Conservation (phyloP, 2,797 vertebrate species). For the Rhinogobio ventralis region DNA sequence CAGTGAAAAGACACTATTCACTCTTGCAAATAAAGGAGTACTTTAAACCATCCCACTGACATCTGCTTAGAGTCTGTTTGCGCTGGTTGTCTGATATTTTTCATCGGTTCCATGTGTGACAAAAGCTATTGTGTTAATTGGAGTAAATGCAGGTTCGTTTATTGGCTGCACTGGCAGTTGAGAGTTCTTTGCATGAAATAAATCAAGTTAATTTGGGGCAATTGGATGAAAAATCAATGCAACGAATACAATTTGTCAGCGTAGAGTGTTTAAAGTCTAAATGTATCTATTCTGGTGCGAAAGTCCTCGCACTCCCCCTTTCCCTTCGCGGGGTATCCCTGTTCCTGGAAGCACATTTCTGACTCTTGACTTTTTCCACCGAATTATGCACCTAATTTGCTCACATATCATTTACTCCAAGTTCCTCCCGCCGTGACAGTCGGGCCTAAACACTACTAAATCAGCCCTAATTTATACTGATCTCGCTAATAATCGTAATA, state of each 20-base stretch:
- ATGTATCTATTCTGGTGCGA: conserved; percentile 54
- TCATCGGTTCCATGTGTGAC: conserved; percentile 56
- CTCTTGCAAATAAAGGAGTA: conserved; percentile 69
- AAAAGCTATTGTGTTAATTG: conserved; percentile 67
- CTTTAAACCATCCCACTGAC: conserved; percentile 70
- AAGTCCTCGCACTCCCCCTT: conserved; percentile 76
- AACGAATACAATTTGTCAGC: conserved; percentile 68
- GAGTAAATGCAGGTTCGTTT: conserved; percentile 75
- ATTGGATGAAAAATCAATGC: conserved; percentile 87
- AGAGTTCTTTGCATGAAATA: conserved; percentile 90
- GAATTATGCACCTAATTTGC: conserved; percentile 92
- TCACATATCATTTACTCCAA: conserved; percentile 90
- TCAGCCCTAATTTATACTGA: conserved; percentile 93
- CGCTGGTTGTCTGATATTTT: conserved; percentile 74
- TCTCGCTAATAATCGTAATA: conserved; percentile 93
- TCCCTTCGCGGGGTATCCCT: conserved; percentile 68
- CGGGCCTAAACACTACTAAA: conserved; percentile 92
- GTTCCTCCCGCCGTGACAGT: conserved; percentile 86
- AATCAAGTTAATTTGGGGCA: conserved; percentile 92
- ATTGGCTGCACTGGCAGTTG: conserved; percentile 80
- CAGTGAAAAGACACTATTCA: conserved; percentile 72
- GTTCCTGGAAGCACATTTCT: conserved; percentile 81
- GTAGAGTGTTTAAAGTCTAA: conserved; percentile 52
- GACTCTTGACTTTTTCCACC: conserved; percentile 86
- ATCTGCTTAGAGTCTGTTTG: conserved; percentile 81